Base-by-base conservation (phyloP, 2,113 vertebrate species). In the Paralichthys olivaceus region DNA sequence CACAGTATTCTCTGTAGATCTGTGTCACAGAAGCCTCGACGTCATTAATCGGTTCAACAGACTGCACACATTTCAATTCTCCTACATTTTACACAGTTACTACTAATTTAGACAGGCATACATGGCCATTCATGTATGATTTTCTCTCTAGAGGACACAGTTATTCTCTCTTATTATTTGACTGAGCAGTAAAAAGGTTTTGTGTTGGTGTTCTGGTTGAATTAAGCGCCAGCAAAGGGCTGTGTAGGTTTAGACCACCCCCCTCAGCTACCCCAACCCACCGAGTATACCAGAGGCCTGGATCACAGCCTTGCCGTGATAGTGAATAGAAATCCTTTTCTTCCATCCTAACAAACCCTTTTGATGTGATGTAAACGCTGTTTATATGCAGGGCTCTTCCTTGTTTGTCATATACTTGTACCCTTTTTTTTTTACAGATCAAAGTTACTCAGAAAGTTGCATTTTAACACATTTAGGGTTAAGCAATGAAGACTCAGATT, bases 381-480 rank as follows among this genome's bases (percentile, higher is more conserved):
- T 49, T 61, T 47, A 56, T 70, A 79, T 49, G 78, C 51, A 78
- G 82, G 79, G 74, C 26, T 71, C 19, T 19, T 69, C 3, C 1
- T 61, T 72, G 40, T 64, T 69, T 75, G 53, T 25, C 14, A 43
- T 47, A 17, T 15, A 19, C n/a, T 14, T 83, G 63, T 66, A 78
- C 51, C 72, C 25, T 2, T 22, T 77, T 77, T 60, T 69, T 67
- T 22, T 76, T 78, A 89, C 80, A 94, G 94, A 94, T 90, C 84
- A 83, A 91, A 87, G 85, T 53, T 89, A 81, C 59, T 90, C 81
- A 81, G 84, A 86, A 59, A 79, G 67, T 89, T 80, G 73, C 77
- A 83, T 83, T 84, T 90, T 63, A 74, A 87, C 66, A 87, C 32
- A 57, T 68, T 81, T 83, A 70, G 47, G n/a, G 62, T 75, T 85